Evolutionary conservation across 2,888 invertebrate species (phyloP).

Genomic region (Drosophila mercatorum): DNA sequence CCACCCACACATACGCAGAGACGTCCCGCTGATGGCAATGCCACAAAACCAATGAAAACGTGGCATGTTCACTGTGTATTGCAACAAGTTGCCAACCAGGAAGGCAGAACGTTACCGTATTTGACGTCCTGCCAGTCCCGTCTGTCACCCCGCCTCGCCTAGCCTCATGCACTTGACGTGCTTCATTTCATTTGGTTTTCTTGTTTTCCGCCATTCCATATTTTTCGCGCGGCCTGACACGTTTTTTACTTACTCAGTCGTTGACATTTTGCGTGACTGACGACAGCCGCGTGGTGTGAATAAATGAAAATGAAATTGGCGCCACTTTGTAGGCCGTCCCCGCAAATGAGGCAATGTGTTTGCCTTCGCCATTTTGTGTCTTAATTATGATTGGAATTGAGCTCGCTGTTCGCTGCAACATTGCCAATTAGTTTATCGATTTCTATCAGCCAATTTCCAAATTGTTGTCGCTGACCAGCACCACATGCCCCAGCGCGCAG

Average conservation of each 20-base stretch:
- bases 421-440: constrained; percentile 60
- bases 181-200: constrained; percentile 71
- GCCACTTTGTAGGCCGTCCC: constrained; percentile 48
- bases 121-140: constrained; percentile 27
- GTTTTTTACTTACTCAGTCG: constrained; percentile 74
- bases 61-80: constrained; percentile 58
- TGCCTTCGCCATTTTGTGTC: constrained; percentile 59
- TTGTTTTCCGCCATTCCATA: constrained; percentile 60
- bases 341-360: constrained; percentile 64
- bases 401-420: constrained; percentile 34
- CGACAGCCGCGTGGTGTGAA: constrained; percentile 78
- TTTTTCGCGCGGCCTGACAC: constrained; percentile 72
- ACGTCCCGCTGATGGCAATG: constrained; percentile 59
- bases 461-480: constrained; percentile 23
- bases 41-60: constrained; percentile 57
- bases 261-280: constrained; percentile 81
- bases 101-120: constrained; percentile 26
- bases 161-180: constrained; percentile 68
- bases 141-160: constrained; percentile 22
- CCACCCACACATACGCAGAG: constrained; percentile 27
- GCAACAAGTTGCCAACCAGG: constrained; percentile 64
- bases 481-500: not conserved
- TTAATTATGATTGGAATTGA: constrained; percentile 72
- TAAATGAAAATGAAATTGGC: constrained; percentile 75
- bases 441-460: constrained; percentile 40